A percentile compares a stretch with the other conserved stretches of the same genome.
Evolutionary conservation across 2,888 invertebrate species (phyloP).

Genomic region (Alcis repandata): DNA sequence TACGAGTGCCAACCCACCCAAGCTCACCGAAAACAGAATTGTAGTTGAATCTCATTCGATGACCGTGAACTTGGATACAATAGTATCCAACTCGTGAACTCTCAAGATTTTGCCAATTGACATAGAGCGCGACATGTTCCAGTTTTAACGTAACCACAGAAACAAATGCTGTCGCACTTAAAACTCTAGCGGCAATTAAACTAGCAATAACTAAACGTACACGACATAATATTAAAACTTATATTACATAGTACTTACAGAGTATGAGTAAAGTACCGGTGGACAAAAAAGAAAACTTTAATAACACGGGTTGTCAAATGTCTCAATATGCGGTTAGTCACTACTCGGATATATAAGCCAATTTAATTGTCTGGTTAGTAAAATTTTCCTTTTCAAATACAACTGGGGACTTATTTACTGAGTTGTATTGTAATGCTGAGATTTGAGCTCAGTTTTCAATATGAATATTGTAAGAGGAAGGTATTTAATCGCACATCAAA

Average conservation of each 20-base stretch:
- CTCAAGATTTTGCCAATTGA: no score
- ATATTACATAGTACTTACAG: constrained; percentile 81
- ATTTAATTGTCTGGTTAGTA: constrained; percentile 62
- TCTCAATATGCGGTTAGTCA: constrained; percentile 69
- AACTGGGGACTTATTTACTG: not conserved
- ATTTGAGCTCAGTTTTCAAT: not conserved
- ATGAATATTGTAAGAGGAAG: not conserved
- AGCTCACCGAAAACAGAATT: no score
- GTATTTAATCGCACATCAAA: constrained; percentile 4
- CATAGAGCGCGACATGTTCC: no score
- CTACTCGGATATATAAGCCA: constrained; percentile 54
- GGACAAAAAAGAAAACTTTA: constrained; percentile 77
- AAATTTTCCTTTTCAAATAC: constrained; percentile 55
- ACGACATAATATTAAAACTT: constrained; percentile 61
- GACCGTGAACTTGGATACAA: no score
- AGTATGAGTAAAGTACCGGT: constrained; percentile 71
- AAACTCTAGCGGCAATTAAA: constrained; percentile 60
- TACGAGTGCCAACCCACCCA: constrained; percentile 28
- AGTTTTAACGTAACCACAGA: not conserved
- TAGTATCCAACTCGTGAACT: no score
- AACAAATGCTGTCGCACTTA: constrained; percentile 26
- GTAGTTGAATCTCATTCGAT: no score
- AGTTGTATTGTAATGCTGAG: constrained; percentile 1
- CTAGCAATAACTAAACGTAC: constrained; percentile 49
- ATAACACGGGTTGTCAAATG: constrained; percentile 70